These are phyloP conservation scores for Cecidostiba fungosa DNA, from an alignment of 2,888 invertebrate species.

Conservation along the genomic window DNA sequence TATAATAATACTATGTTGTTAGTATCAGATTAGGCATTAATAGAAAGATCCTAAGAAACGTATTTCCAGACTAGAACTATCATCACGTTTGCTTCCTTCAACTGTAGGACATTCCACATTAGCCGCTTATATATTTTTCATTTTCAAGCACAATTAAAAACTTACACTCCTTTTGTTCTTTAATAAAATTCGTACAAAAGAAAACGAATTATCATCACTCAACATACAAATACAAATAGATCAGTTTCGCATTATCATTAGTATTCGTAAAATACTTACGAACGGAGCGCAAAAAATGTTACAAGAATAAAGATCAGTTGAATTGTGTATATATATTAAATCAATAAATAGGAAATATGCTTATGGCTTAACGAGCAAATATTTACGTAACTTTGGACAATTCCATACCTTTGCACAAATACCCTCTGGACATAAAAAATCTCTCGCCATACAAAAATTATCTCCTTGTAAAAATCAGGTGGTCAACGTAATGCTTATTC, in stretches of 20 bases:
- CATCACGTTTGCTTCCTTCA: constrained; percentile 70
- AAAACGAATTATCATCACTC: constrained; percentile 60
- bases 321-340: constrained; percentile 60
- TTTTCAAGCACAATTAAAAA: constrained; percentile 54
- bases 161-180: constrained; percentile 41
- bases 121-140: constrained; percentile 55
- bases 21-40: constrained; percentile 67
- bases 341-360: constrained; percentile 63
- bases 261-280: constrained; percentile 47
- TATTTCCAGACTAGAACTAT: constrained; percentile 74
- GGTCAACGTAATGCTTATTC: constrained; percentile 71
- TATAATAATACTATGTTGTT: constrained; percentile 69
- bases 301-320: constrained; percentile 62
- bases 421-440: constrained; percentile 59
- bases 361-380: constrained; percentile 62
- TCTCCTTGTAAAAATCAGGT: constrained; percentile 45
- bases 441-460: constrained; percentile 55
- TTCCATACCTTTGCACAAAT: constrained; percentile 64
- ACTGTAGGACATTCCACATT: constrained; percentile 47
- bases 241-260: constrained; percentile 53
- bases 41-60: constrained; percentile 64
- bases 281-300: constrained; percentile 61
- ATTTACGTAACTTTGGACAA: constrained; percentile 63
- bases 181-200: constrained; percentile 59
- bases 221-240: constrained; percentile 62